A percentile compares a stretch with the other conserved stretches of the same genome.
phyloP scores from a whole-genome alignment of 2,888 invertebrate species.

The Xestoiulus laeticollis region DNA sequence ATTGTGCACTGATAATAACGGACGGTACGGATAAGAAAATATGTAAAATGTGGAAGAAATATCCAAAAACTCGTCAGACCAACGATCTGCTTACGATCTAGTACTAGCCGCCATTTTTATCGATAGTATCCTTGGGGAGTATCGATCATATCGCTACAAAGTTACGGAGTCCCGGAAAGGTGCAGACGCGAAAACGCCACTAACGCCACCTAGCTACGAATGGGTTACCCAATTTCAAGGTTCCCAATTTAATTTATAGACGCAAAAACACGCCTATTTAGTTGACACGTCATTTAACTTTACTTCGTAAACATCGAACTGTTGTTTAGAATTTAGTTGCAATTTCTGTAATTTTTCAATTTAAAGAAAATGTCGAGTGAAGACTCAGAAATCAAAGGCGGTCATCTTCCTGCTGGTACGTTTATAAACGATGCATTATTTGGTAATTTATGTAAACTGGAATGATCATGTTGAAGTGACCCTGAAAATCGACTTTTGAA shows the following conservation, averaged over 20 bases:
- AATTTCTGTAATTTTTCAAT: neutral
- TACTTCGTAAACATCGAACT: neutral
- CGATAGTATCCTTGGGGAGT: too few relatives aligned
- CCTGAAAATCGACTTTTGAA: too few relatives aligned
- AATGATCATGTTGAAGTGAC: too few relatives aligned
- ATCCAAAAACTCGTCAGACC: neutral
- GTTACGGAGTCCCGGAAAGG: too few relatives aligned
- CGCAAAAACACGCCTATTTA: too few relatives aligned
- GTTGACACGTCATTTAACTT: neutral
- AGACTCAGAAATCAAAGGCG: neutral
- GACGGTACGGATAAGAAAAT: too few relatives aligned
- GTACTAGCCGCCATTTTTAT: neutral
- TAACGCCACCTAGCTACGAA: too few relatives aligned
- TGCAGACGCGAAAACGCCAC: too few relatives aligned
- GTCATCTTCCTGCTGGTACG: constrained; percentile 38
- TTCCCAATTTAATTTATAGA: too few relatives aligned
- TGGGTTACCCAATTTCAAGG: too few relatives aligned
- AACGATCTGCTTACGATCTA: neutral
- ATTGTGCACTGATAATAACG: neutral
- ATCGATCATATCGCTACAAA: too few relatives aligned
- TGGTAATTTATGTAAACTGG: neutral
- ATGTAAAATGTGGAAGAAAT: too few relatives aligned
- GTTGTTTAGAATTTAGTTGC: neutral
- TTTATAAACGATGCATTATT: neutral
- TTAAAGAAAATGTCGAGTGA: constrained; percentile 10